phyloP scores from a whole-genome alignment of 2,888 invertebrate genomes.

The Nomada flava region DNA sequence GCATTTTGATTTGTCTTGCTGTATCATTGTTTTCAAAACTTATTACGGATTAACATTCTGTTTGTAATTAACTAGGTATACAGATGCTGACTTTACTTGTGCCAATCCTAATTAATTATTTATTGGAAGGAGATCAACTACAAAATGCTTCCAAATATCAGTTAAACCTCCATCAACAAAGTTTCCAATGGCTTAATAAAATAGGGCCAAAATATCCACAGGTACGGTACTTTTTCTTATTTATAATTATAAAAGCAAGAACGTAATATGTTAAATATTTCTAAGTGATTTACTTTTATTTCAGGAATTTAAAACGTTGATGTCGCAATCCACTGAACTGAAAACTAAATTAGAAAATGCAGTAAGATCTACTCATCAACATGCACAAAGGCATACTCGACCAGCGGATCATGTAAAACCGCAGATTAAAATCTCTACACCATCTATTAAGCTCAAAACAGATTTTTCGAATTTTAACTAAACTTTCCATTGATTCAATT shows the following conservation, averaged over 20 bases:
- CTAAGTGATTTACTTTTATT: slow-evolving; percentile 62
- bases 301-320: slow-evolving; percentile 95
- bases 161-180: slow-evolving; percentile 93
- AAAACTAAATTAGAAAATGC: slow-evolving; percentile 94
- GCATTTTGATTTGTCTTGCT: slow-evolving; percentile 12
- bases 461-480: slow-evolving; percentile 97
- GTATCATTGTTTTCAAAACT: slow-evolving; percentile 15
- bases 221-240: slow-evolving; percentile 83
- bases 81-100: slow-evolving; percentile 95
- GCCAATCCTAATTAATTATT: slow-evolving; percentile 94
- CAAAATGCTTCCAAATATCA: slow-evolving; percentile 87
- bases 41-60: slow-evolving; percentile 36
- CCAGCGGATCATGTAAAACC: slow-evolving; percentile 79
- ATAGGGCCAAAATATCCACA: slow-evolving; percentile 97
- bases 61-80: slow-evolving; percentile 88
- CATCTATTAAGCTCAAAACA: slow-evolving; percentile 96
- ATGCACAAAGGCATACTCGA: slow-evolving; percentile 85
- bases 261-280: neutral
- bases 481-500: slow-evolving; percentile 55
- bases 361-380: slow-evolving; percentile 89
- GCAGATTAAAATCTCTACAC: slow-evolving; percentile 84
- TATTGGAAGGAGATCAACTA: slow-evolving; percentile 89
- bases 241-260: neutral
- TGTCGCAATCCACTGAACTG: slow-evolving; percentile 93
- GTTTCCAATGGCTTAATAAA: slow-evolving; percentile 94